phyloP scores from a whole-genome alignment of 2,113 vertebrate genomes.

The Podiceps cristatus region DNA sequence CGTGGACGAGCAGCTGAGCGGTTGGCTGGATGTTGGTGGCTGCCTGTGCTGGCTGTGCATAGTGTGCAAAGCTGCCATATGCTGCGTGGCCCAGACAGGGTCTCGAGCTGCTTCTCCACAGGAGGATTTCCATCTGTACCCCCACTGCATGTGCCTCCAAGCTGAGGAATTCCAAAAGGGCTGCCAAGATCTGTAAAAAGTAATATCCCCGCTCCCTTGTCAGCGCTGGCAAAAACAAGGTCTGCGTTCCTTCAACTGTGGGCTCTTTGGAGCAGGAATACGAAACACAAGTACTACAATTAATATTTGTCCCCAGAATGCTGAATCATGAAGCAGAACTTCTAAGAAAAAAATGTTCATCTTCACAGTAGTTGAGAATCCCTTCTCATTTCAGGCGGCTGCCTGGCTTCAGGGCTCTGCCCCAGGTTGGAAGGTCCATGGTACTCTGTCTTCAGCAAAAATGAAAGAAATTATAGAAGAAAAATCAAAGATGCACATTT shows the following conservation, averaged over 20 bases:
- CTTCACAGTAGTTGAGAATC: not conserved
- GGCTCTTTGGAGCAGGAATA: constrained; percentile 1
- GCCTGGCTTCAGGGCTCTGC: not conserved
- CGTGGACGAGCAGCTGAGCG: not conserved
- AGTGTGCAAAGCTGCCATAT: constrained; percentile 19
- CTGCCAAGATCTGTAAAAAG: constrained; percentile 48
- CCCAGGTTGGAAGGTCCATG: not conserved
- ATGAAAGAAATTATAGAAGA: not conserved
- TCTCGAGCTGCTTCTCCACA: constrained; percentile 44
- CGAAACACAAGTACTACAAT: constrained; percentile 23
- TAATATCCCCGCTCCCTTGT: not conserved
- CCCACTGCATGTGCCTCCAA: not conserved
- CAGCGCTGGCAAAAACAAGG: constrained; percentile 31
- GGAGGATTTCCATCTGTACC: constrained; percentile 31
- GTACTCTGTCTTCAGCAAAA: not conserved
- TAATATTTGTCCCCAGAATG: constrained; percentile 24
- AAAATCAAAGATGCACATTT: not conserved
- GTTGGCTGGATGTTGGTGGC: not conserved
- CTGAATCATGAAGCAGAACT: not conserved
- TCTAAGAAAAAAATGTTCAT: not conserved
- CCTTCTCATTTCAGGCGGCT: not conserved
- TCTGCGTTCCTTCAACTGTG: constrained; percentile 19
- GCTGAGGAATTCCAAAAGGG: constrained; percentile 41
- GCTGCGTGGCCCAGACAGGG: not conserved
- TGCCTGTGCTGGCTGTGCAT: not conserved